These are phyloP conservation scores for Dimorphilus gyrociliatus DNA, from an alignment of 2,888 invertebrate genomes.

Conservation along the genomic window DNA sequence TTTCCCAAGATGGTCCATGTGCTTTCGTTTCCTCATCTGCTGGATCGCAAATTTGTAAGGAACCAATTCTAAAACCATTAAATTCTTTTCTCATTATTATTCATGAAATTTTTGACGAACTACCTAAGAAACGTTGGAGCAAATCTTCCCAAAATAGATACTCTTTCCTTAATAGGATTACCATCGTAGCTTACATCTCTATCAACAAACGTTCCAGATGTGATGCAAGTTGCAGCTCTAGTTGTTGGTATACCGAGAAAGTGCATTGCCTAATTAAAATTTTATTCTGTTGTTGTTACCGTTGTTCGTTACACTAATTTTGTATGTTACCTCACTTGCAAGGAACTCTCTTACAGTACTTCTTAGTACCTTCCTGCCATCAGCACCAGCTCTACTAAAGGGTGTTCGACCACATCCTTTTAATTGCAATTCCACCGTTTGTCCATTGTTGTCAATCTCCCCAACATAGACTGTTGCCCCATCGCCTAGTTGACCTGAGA, in stretches of 20 bases:
- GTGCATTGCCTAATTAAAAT: slow-evolving; percentile 18
- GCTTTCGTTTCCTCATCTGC: slow-evolving; percentile 16
- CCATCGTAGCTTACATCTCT: slow-evolving; percentile 46
- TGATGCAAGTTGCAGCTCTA: slow-evolving; percentile 39
- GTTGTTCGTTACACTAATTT: not conserved
- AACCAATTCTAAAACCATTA: slow-evolving; percentile 43
- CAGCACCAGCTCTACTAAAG: slow-evolving; percentile 44
- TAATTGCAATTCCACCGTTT: slow-evolving; percentile 47
- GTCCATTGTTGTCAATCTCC: slow-evolving; percentile 37
- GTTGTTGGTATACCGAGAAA: slow-evolving; percentile 33
- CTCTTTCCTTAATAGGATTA: slow-evolving; percentile 41
- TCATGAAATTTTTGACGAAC: slow-evolving; percentile 24
- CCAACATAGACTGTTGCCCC: slow-evolving; percentile 37
- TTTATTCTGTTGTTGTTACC: not conserved
- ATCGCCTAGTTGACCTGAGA: slow-evolving; percentile 49
- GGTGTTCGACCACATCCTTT: slow-evolving; percentile 49
- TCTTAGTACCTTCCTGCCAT: slow-evolving; percentile 46
- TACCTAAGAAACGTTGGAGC: slow-evolving; percentile 36
- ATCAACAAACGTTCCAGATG: slow-evolving; percentile 43
- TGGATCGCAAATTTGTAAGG: slow-evolving; percentile 43
- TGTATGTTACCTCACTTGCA: slow-evolving; percentile 39
- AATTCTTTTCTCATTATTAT: not conserved
- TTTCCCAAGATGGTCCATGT: slow-evolving; percentile 36
- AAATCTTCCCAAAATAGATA: slow-evolving; percentile 43
- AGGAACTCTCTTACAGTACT: slow-evolving; percentile 47